Base-by-base conservation (phyloP, 2,113 vertebrate genomes). In the Poecile atricapillus region DNA sequence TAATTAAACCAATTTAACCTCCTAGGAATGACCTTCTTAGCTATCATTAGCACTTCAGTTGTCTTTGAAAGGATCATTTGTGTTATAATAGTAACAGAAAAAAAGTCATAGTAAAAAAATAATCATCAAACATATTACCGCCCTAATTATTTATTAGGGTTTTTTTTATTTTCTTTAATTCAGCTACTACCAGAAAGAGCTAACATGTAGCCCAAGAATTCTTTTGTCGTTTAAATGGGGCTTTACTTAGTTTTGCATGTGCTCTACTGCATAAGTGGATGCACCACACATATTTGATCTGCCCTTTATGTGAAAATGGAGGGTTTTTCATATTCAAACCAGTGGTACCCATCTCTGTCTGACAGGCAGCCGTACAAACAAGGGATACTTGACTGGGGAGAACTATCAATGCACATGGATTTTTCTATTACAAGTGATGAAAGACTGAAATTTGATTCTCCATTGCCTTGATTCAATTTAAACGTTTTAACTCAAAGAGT, bases 1-100 rank as follows among this genome's bases (percentile, higher is more conserved):
- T 96, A 97, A 98, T 98, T 98, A 97, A 97, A 96, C 95, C 94
- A 96, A 90, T 97, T 98, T 98, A 98, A 96, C 97, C 97, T 97
- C 96, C 93, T 80, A 97, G 70, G 82, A 96, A 97, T 71, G 97
- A 97, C 97, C 97, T 97, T 93, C 95, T 90, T 82, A 95, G 49
- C 76, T 71, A 89, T 94, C 95, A 96, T 94, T 97, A 97, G 76
- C 9, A 27, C 82, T 81, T 85, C 69, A 77, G 89, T 83, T 94
- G 77, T 89, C 95, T 95, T 93, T 83, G 86, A 93, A 96, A 97
- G 80, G 39, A 56, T 82, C 62, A 89, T 82, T 92, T 93, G 20
- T 55, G 70, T 53, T 64, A 84, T 28, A 86, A 76, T 14, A 58
- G 53, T 37, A 62, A 90, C 78, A 93, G 83, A 44, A 93, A 90